Base-by-base conservation (phyloP, 53 echinoderm and acorn worm species). In the Apostichopus leukothele region DNA sequence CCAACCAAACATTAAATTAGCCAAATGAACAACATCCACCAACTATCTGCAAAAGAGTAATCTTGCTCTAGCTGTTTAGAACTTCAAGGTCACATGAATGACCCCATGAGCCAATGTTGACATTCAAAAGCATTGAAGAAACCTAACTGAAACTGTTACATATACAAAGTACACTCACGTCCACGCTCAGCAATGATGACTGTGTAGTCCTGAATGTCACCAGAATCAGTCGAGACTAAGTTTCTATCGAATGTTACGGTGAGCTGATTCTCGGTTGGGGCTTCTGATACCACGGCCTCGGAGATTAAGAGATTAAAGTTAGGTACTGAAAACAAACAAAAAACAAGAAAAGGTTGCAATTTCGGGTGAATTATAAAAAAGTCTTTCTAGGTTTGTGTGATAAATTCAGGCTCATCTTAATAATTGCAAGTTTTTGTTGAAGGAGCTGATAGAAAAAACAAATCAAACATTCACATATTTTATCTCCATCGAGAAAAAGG, bases 181-280 rank as follows among this genome's bases (percentile, higher is more conserved):
- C 81, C 81, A 81, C 4, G 19, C 22, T 81, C 81, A 4, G 81
- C 81, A 21, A 81, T 59, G 59, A 81, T 81, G 81, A 81, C 5
- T 1, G 81, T 81, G 23, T 81, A 81, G 0, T 8, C 54, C 59
- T 20, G n/a, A 57, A 59, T 81, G 81, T 16, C 22, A 22, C n/a
- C 81, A 18, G 16, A 3, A 5, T 71, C 71, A 16, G 16, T 71
- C 5, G 18, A n/a, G 18, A 71, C 13, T 71, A 71, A 71, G 71
- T 71, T 19, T n/a, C 71, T 71, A 18, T 19, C 20, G 18, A 71
- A 71, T 5, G 71, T 71, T 18, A 71, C 14, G 18, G 18, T n/a
- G 6, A 71, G 71, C 71, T 71, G n/a, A 71, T 16, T 71, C 20
- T 71, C 16, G n/a, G 71, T n/a, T 2, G 71, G 71, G 14, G 14